Percentiles rank a stretch among this genome's conserved stretches.
Evolutionary conservation across 2,113 vertebrate species (phyloP).

Genomic region (Philantomba maxwellii): DNA sequence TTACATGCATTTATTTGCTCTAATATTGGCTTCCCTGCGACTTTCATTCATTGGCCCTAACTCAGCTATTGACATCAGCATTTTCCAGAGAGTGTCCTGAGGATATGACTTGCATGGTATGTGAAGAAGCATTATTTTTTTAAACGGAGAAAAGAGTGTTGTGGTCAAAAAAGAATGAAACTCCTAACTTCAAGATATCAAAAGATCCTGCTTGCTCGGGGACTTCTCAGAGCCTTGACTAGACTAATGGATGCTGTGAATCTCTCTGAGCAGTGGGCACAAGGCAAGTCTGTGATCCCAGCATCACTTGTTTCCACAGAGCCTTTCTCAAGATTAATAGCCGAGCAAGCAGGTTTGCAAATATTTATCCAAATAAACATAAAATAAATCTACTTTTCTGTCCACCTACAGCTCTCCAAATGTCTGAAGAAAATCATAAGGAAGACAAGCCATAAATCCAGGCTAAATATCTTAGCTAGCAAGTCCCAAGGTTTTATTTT

Average conservation of each 20-base stretch:
- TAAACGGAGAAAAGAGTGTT: background rate
- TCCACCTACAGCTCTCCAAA: background rate
- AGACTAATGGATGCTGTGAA: background rate
- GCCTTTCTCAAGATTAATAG: background rate
- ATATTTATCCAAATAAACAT: background rate
- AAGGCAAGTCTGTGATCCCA: background rate
- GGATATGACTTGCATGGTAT: background rate
- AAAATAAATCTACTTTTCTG: background rate
- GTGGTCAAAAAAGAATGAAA: background rate
- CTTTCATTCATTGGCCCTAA: background rate
- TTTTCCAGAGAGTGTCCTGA: background rate
- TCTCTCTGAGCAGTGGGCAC: background rate
- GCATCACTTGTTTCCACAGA: background rate
- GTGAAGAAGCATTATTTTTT: background rate
- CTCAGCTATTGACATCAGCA: background rate
- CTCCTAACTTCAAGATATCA: background rate
- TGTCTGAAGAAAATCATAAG: constrained; percentile 1
- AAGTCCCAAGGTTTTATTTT: background rate
- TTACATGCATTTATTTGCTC: background rate
- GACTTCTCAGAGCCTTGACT: background rate
- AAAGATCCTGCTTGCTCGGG: background rate
- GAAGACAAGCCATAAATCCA: background rate
- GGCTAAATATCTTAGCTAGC: background rate
- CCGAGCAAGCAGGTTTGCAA: background rate
- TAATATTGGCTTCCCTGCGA: background rate